phyloP scores from a whole-genome alignment of 1,140 invertebrate genomes.

The Eciton burchellii region DNA sequence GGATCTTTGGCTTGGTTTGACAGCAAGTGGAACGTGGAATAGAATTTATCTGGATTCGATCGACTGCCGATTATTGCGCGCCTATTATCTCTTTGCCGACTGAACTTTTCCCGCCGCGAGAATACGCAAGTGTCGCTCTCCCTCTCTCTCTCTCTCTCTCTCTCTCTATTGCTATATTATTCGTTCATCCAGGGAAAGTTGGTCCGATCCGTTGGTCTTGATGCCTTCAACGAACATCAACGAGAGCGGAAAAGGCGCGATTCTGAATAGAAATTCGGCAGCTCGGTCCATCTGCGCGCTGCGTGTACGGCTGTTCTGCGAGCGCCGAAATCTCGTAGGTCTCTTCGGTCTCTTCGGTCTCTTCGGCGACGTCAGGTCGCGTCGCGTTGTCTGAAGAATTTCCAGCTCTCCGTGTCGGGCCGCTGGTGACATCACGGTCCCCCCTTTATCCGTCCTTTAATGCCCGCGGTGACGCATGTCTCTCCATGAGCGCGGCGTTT shows the following conservation, averaged over 20 bases:
- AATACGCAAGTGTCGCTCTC: neutral
- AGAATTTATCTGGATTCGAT: neutral
- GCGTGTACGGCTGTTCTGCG: conserved; percentile 20
- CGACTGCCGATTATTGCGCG: neutral
- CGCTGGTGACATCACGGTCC: conserved; percentile 54
- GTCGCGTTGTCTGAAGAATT: conserved; percentile 58
- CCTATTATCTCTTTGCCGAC: neutral
- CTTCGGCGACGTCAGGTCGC: conserved; percentile 57
- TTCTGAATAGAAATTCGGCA: conserved; percentile 19
- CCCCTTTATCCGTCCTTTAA: conserved; percentile 45
- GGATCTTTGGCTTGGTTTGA: neutral
- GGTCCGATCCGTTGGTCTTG: neutral
- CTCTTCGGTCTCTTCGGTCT: conserved; percentile 53
- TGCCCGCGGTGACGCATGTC: conserved; percentile 49
- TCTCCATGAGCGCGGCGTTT: conserved; percentile 28
- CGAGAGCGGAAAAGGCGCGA: neutral
- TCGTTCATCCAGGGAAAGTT: neutral
- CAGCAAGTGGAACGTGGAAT: neutral
- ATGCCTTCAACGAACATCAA: conserved; percentile 21
- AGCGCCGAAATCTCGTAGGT: conserved; percentile 39
- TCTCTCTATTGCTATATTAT: no score
- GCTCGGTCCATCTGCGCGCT: neutral
- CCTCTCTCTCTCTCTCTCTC: no score
- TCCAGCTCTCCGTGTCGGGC: conserved; percentile 49
- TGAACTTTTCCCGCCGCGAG: neutral